Evolutionary conservation across 2,888 invertebrate species (phyloP).

Genomic region (Himalopsyche kuldschensis): DNA sequence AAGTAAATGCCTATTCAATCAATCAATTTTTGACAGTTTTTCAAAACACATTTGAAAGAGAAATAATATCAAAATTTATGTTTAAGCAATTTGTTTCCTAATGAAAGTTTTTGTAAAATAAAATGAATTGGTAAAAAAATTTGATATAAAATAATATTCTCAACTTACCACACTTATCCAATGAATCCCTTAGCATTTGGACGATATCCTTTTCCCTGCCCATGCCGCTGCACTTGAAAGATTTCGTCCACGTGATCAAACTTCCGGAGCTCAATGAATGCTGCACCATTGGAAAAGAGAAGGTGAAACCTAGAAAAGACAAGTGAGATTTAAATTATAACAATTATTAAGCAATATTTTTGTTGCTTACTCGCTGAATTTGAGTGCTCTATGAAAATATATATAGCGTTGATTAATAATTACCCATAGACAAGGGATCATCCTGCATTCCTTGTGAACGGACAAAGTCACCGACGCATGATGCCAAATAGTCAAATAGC

Average conservation of each 20-base stretch:
- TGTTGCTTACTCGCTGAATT: neutral
- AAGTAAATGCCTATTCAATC: too few relatives aligned
- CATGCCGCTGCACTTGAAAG: constrained; percentile 74
- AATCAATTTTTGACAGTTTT: too few relatives aligned
- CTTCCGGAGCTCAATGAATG: constrained; percentile 72
- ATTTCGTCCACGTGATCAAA: constrained; percentile 83
- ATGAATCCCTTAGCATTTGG: constrained; percentile 65
- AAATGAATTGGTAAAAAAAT: neutral
- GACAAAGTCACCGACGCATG: constrained; percentile 73
- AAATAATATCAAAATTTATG: too few relatives aligned
- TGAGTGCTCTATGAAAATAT: neutral
- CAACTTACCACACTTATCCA: constrained; percentile 56
- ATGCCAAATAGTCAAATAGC: constrained; percentile 76
- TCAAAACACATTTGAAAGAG: too few relatives aligned
- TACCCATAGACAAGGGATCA: constrained; percentile 67
- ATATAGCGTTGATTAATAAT: constrained; percentile 39
- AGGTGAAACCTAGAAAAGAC: constrained; percentile 69
- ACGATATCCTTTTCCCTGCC: constrained; percentile 70
- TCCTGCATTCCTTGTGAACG: constrained; percentile 61
- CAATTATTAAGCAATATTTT: neutral
- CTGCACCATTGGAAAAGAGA: constrained; percentile 82
- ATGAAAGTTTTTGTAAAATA: neutral
- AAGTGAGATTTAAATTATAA: neutral
- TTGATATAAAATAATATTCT: neutral
- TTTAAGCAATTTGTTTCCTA: too few relatives aligned